These are phyloP conservation scores for Ceryle rudis DNA, from an alignment of 2,797 vertebrate species.

Conservation along the genomic window DNA sequence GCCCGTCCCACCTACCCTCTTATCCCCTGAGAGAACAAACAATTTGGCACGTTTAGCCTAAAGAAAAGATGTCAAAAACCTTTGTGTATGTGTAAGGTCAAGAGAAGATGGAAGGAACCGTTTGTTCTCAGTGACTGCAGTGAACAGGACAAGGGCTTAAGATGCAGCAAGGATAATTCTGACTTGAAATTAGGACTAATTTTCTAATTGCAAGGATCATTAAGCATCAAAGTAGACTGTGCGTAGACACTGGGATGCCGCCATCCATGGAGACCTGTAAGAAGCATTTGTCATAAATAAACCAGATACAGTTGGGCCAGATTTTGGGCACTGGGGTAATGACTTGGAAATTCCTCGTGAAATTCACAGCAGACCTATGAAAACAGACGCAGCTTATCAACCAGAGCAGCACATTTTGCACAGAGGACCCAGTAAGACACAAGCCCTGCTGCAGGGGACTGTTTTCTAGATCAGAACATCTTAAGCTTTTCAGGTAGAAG, in stretches of 20 bases:
- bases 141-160: background rate
- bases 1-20: background rate
- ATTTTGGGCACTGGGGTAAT: background rate
- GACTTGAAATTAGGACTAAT: background rate
- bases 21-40: background rate
- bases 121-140: background rate
- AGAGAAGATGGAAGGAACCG: accelerated
- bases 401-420: background rate
- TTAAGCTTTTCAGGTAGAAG: background rate
- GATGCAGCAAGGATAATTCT: background rate
- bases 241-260: background rate
- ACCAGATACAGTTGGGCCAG: background rate
- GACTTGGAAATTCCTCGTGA: background rate
- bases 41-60: background rate
- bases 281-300: background rate
- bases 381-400: background rate
- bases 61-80: background rate
- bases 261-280: background rate
- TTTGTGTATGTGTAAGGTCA: background rate
- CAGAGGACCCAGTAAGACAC: background rate
- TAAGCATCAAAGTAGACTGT: background rate
- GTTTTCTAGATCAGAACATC: background rate
- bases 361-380: background rate
- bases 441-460: background rate
- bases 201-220: background rate